phyloP scores from a whole-genome alignment of 2,888 invertebrate species.

The Acrobasis repandana region DNA sequence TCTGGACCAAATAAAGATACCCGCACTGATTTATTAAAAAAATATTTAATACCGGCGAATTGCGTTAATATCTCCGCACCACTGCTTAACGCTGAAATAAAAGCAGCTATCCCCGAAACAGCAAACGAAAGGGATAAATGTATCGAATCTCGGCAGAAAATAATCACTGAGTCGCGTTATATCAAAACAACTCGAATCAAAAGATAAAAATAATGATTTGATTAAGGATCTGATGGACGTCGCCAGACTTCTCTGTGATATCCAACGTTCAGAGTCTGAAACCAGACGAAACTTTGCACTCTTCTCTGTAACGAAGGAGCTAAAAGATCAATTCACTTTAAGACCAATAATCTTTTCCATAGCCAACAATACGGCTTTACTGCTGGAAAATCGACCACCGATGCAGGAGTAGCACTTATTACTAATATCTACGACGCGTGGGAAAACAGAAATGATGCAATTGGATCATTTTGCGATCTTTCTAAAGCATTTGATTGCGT shows the following conservation, averaged over 20 bases:
- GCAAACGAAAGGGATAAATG: slow-evolving; percentile 32
- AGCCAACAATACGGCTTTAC: no score
- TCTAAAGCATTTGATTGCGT: no score
- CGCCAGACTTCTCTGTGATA: slow-evolving; percentile 28
- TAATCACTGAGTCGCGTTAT: slow-evolving; percentile 7
- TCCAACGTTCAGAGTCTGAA: slow-evolving; percentile 28
- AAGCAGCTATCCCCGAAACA: slow-evolving; percentile 26
- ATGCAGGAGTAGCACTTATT: no score
- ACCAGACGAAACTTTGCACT: slow-evolving; percentile 29
- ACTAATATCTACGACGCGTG: no score
- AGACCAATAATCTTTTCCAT: no score
- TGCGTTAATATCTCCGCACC: slow-evolving; percentile 34
- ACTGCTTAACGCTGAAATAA: slow-evolving; percentile 27
- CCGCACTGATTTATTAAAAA: slow-evolving; percentile 31
- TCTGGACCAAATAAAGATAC: slow-evolving; percentile 30
- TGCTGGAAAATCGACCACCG: no score
- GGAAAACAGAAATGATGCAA: no score
- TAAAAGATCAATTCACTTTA: background rate
- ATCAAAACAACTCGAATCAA: background rate
- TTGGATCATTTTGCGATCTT: no score
- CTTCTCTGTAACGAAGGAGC: slow-evolving; percentile 12
- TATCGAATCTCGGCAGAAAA: slow-evolving; percentile 34
- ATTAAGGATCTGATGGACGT: slow-evolving; percentile 32
- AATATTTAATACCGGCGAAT: slow-evolving; percentile 32
- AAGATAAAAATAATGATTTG: slow-evolving; percentile 22